Percentiles rank a stretch among this genome's conserved stretches.
These are phyloP conservation scores for Mesodorylaimus sp. DNA, from an alignment of 2,888 invertebrate species.

Conservation along the genomic window DNA sequence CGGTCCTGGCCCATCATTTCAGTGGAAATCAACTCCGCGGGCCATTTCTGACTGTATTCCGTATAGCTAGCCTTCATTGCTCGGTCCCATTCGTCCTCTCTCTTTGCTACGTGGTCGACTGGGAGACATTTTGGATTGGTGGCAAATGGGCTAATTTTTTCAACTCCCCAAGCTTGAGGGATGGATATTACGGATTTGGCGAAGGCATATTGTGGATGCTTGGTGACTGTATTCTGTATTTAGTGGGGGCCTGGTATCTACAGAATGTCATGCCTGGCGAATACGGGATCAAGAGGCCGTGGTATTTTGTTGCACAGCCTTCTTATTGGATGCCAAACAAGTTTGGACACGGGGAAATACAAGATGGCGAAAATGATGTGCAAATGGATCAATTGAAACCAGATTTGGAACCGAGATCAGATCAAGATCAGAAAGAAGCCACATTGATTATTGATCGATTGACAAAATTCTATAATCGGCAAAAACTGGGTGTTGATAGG, in stretches of 20 bases:
- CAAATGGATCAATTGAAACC: too few relatives aligned
- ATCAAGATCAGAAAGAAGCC: background rate
- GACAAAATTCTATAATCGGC: conserved; percentile 5
- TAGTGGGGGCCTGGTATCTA: conserved; percentile 6
- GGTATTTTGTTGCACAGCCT: conserved; percentile 1
- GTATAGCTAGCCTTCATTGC: background rate
- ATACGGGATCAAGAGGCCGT: conserved; percentile 9
- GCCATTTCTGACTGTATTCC: background rate
- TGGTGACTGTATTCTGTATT: background rate
- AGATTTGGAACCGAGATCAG: background rate
- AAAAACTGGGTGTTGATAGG: conserved; percentile 1
- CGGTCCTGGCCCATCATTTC: background rate
- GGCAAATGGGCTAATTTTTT: background rate
- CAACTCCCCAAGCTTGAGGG: background rate
- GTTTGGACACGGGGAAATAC: background rate
- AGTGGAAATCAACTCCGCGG: background rate
- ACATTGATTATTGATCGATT: background rate
- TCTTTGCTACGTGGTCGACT: conserved; percentile 1
- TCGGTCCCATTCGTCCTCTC: background rate
- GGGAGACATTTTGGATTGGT: background rate
- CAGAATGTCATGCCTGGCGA: conserved; percentile 9
- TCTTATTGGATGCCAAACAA: conserved; percentile 3
- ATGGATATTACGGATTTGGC: background rate
- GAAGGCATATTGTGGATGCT: background rate
- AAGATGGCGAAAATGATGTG: too few relatives aligned